Conservation (phyloP, 2,797 vertebrate genomes). For the Danio aesculapii region DNA sequence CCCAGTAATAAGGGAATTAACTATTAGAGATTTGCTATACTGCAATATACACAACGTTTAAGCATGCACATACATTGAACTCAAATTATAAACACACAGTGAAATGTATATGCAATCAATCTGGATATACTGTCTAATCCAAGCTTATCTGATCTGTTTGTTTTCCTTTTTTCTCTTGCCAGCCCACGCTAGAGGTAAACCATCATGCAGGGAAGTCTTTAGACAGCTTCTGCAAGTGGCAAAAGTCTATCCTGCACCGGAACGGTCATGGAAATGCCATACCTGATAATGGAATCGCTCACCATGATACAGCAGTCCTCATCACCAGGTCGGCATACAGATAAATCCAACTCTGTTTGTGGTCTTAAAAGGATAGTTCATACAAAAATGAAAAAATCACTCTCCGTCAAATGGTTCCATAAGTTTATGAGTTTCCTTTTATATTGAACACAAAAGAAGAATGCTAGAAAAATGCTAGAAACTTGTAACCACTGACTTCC, state of each 20-base stretch:
- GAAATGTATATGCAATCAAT: slow-evolving; percentile 39
- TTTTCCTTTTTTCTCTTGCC: slow-evolving; percentile 53
- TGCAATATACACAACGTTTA: neutral
- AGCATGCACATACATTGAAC: neutral
- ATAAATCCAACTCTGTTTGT: slow-evolving; percentile 5
- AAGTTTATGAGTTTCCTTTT: too few relatives aligned
- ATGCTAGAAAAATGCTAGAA: too few relatives aligned
- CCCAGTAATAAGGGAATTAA: neutral
- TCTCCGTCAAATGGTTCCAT: too few relatives aligned
- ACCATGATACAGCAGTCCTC: slow-evolving; percentile 96
- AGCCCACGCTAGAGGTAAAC: slow-evolving; percentile 96
- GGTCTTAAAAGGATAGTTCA: neutral
- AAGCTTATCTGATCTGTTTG: slow-evolving; percentile 16
- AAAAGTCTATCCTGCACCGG: slow-evolving; percentile 94
- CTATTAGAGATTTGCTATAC: neutral
- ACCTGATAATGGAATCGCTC: slow-evolving; percentile 94
- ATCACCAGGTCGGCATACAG: slow-evolving; percentile 89
- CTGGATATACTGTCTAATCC: neutral
- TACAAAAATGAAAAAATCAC: too few relatives aligned
- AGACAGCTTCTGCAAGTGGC: slow-evolving; percentile 99
- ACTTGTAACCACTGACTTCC: too few relatives aligned
- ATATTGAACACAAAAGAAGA: too few relatives aligned
- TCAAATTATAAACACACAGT: slow-evolving; percentile 10
- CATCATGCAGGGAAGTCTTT: slow-evolving; percentile 97
- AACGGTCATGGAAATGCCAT: slow-evolving; percentile 94